phyloP scores from a whole-genome alignment of 2,888 invertebrate genomes.

The Graphium colonna region DNA sequence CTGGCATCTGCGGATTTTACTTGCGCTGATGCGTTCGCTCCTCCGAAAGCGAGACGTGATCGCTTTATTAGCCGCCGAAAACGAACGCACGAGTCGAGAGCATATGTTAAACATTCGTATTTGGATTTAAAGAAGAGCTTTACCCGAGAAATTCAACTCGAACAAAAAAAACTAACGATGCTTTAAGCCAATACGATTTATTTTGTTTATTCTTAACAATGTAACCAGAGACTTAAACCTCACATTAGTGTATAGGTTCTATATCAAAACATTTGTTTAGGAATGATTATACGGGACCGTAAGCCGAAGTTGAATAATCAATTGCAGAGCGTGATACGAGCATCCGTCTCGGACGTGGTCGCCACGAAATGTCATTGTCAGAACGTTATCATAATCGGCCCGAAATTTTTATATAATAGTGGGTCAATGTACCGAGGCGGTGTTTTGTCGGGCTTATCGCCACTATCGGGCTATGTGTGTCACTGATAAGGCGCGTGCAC shows the following conservation, averaged over 20 bases:
- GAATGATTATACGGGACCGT: not conserved
- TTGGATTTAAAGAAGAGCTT: not conserved
- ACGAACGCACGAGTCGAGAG: not conserved
- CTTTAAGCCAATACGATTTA: no score
- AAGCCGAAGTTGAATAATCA: constrained; percentile 4
- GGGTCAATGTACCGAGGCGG: constrained; percentile 76
- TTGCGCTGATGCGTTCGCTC: constrained; percentile 4
- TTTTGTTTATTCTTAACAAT: no score
- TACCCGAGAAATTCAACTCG: no score
- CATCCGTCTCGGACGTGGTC: constrained; percentile 35
- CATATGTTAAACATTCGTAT: not conserved
- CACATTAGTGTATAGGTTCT: no score
- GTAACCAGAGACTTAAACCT: no score
- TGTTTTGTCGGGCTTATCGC: constrained; percentile 75
- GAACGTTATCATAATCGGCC: constrained; percentile 67
- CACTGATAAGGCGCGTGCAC: constrained; percentile 63
- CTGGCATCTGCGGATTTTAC: constrained; percentile 25
- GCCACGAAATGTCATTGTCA: constrained; percentile 74
- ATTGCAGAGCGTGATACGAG: constrained; percentile 24
- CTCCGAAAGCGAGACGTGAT: constrained; percentile 18
- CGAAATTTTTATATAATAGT: constrained; percentile 74
- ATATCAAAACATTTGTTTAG: no score
- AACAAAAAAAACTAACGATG: no score
- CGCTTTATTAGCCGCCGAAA: constrained; percentile 7
- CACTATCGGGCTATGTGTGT: constrained; percentile 72